Base-by-base conservation (phyloP, 2,113 vertebrate genomes). In the Centropristis striata region DNA sequence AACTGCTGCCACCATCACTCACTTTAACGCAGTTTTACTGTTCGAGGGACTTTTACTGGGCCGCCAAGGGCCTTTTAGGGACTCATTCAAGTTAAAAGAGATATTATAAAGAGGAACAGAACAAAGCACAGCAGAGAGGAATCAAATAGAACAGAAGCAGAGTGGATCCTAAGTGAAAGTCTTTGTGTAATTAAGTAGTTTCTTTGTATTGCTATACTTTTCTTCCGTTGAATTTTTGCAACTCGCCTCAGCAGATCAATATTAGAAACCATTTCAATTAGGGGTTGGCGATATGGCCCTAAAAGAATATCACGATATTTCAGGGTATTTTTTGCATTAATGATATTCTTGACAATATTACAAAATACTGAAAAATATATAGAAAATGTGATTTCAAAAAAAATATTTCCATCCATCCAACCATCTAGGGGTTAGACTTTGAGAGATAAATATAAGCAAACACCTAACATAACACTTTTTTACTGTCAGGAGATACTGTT, bases 11-110 rank as follows among this genome's bases (percentile, higher is more conserved):
- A 60, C 81, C 21, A 88, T 84, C 66, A 77, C 53, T 91, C 73
- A 85, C 71, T 87, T 86, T 51, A 90, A 88, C 64, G 60, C 72
- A 41, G 32, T 68, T 84, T 90, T 69, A 77, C 55, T 46, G 70
- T 71, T 84, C 27, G 55, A 23, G 67, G 5, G 75, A 87, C 68
- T 70, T 85, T 79, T 72, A 89, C 68, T 75, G 27, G 50, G 61
- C 53, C 14, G 2, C 71, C 72, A 63, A 68, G 32, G 50, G 75
- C 64, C 50, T 74, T 88, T 86, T 65, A 71, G 46, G 57, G 71
- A 73, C 78, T 58, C 44, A 61, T 75, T 88, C 14, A 55, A 70
- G 58, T 53, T 73, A 80, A 85, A 77, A 69, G 59, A 47, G 41
- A 68, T 57, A 58, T 68, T 63, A 66, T 61, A 71, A 73, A 78